A percentile compares a stretch with the other conserved stretches of the same genome.
Conservation (phyloP, 2,888 invertebrate genomes). For the Linnaemya vulpina region DNA sequence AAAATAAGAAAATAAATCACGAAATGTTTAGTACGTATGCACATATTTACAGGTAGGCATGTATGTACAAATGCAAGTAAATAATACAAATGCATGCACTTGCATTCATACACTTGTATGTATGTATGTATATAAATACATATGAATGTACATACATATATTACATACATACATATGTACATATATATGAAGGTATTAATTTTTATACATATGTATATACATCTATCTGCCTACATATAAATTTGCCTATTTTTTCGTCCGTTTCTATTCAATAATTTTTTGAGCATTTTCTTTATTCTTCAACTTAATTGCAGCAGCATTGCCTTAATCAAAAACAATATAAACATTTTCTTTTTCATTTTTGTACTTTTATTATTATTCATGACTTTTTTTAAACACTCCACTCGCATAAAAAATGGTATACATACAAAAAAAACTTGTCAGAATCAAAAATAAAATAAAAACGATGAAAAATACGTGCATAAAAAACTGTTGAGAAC, state of each 20-base stretch:
- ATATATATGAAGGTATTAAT: not conserved
- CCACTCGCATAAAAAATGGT: constrained; percentile 78
- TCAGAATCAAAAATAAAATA: constrained; percentile 59
- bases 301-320: constrained; percentile 46
- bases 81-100: no score
- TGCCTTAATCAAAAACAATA: constrained; percentile 61
- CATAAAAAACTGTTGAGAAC: constrained; percentile 57
- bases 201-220: constrained; percentile 2
- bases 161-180: not conserved
- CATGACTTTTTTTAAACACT: constrained; percentile 56
- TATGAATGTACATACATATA: not conserved
- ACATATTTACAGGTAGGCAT: no score
- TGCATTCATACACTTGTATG: no score
- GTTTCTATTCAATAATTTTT: constrained; percentile 12
- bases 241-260: constrained; percentile 13
- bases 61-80: no score
- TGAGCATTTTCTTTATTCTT: constrained; percentile 34
- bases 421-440: constrained; percentile 79
- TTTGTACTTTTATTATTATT: constrained; percentile 49
- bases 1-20: no score
- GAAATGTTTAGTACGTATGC: no score
- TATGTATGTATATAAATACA: no score
- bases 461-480: constrained; percentile 37
- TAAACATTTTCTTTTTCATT: constrained; percentile 55
- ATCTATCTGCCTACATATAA: no score